Base-by-base conservation (phyloP, 2,888 invertebrate species). In the Tillus elongatus region DNA sequence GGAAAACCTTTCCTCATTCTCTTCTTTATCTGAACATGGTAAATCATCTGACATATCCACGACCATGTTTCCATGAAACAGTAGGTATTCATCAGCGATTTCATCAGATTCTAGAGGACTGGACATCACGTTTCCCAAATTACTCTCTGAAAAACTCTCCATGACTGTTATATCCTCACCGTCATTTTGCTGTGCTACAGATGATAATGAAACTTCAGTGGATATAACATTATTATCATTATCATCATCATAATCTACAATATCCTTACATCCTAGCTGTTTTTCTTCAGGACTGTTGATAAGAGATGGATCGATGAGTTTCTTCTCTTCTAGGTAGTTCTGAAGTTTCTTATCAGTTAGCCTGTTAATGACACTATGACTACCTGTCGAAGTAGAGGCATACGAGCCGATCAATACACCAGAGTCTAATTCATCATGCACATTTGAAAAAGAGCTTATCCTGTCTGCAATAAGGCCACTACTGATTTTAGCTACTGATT, bases 61-160 rank as follows among this genome's bases (percentile, higher is more conserved):
- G 1, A 75, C 72, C n/a, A n/a, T n/a, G 32, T 75, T 77, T 1
- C 74, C 68, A 2, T 77, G 73, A 51, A 78, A 80, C 1, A 80
- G 54, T 4, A 79, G 69, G 51, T 75, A 80, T 44, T 79, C 77
- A 43, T 78, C 75, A 3, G 72, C 66, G 45, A 72, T 72, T 49
- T 63, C 62, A 43, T 72, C 73, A 0, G 71, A 63, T 49, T 75
- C 78, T 13, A 74, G 60, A 1, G 75, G 72, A 35, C 78, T 75
- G 0, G 78, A 74, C 14, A 79, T 73, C 2, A 73, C 74, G 29
- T 78, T 75, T 1, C 62, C 66, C 10, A 74, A 53, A 49, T 72
- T 72, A 1, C 67, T 66, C 39, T 71, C 69, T 1, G 70, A 68
- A 40, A 72, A 70, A 14, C 70, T 69, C 47, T 74, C 72, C 30